Conservation (phyloP, 2,888 invertebrate species). For the Rambutsinella grinnellia region DNA sequence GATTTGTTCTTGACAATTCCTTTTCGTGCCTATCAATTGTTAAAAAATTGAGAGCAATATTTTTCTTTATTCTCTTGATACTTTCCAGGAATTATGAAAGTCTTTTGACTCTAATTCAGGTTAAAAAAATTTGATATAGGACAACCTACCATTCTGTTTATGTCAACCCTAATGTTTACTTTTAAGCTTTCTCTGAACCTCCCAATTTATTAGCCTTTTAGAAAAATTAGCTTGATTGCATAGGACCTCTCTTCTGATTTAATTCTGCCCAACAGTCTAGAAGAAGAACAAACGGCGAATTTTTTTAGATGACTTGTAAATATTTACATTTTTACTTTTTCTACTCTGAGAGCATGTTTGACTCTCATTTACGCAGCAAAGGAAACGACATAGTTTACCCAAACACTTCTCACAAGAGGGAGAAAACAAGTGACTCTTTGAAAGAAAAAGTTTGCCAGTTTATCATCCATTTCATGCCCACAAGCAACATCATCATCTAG, state of each 20-base stretch:
- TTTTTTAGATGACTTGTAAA: slow-evolving; percentile 47
- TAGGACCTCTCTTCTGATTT: slow-evolving; percentile 4
- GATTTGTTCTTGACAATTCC: not conserved
- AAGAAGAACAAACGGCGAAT: not conserved
- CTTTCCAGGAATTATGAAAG: too few species aligned
- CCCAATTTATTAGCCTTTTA: too few species aligned
- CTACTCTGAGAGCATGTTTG: slow-evolving; percentile 14
- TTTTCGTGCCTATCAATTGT: not conserved
- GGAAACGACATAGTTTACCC: slow-evolving; percentile 17
- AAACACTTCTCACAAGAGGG: slow-evolving; percentile 6
- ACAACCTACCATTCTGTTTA: not conserved
- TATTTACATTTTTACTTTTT: slow-evolving; percentile 41
- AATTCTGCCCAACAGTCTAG: not conserved
- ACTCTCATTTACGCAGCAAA: slow-evolving; percentile 42
- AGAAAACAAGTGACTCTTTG: slow-evolving; percentile 4
- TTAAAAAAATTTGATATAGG: not conserved
- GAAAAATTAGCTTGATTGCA: slow-evolving; percentile 50
- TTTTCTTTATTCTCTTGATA: not conserved
- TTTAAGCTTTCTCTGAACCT: slow-evolving; percentile 24
- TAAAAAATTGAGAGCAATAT: not conserved
- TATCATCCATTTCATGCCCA: not conserved
- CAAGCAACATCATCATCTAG: not conserved
- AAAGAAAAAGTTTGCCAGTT: not conserved
- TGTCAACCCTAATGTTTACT: slow-evolving; percentile 29
- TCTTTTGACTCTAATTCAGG: not conserved